Percentiles rank a stretch among this genome's conserved stretches.
These are phyloP conservation scores for Cyclina sinensis DNA, from an alignment of 1,140 invertebrate species.

Conservation along the genomic window DNA sequence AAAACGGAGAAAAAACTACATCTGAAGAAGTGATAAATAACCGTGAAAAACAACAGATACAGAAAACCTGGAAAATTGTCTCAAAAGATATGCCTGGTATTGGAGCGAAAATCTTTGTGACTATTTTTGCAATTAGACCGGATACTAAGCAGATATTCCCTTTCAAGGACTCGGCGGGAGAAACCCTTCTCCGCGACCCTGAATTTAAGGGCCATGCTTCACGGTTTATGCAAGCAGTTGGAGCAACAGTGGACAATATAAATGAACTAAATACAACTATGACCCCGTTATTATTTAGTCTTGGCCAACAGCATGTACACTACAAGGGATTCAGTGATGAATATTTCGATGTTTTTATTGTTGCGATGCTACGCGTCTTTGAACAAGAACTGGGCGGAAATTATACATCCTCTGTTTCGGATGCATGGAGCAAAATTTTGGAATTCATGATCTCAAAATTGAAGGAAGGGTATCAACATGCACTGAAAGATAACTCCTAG, in stretches of 20 bases:
- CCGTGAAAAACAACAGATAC: conserved; percentile 69
- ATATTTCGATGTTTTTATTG: conserved; percentile 75
- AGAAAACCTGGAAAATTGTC: conserved; percentile 73
- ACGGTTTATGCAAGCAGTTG: conserved; percentile 81
- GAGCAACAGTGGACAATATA: conserved; percentile 76
- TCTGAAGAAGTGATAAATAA: neutral
- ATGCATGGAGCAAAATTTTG: conserved; percentile 71
- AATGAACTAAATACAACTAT: conserved; percentile 70
- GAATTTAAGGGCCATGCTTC: conserved; percentile 75
- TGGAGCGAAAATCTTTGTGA: conserved; percentile 73
- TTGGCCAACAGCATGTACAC: conserved; percentile 75
- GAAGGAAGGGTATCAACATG: conserved; percentile 72
- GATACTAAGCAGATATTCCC: conserved; percentile 75
- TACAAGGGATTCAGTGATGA: conserved; percentile 74
- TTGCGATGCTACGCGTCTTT: conserved; percentile 72
- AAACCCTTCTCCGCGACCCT: conserved; percentile 64
- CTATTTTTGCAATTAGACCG: conserved; percentile 75
- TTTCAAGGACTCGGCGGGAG: conserved; percentile 64
- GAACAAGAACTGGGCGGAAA: conserved; percentile 68
- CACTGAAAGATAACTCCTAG: neutral
- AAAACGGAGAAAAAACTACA: too few species aligned
- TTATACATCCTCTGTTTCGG: conserved; percentile 53
- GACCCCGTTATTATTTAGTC: conserved; percentile 64
- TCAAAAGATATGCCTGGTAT: conserved; percentile 68
- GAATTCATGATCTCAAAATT: conserved; percentile 76